phyloP scores from a whole-genome alignment of 1,140 invertebrate genomes.

The Lepidurus arcticus region DNA sequence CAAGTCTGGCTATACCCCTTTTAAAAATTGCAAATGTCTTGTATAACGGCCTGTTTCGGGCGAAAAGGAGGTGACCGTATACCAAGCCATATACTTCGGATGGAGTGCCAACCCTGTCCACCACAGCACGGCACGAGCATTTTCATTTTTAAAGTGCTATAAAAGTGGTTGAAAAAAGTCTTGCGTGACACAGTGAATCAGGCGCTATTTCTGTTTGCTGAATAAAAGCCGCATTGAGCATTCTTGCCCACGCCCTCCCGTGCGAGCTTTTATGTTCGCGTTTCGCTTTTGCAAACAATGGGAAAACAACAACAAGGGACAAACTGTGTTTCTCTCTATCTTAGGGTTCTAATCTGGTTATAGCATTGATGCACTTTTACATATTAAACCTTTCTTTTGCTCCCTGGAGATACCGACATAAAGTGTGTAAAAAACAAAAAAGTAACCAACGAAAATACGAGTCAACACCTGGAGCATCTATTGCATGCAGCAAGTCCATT shows the following conservation, averaged over 20 bases:
- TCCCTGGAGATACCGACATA: too few species aligned
- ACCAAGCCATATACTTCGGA: not conserved
- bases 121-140: not conserved
- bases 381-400: too few species aligned
- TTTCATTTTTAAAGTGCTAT: not conserved
- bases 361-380: too few species aligned
- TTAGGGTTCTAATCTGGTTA: too few species aligned
- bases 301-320: too few species aligned
- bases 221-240: not conserved
- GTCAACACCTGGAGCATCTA: not conserved
- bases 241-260: not conserved
- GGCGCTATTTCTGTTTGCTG: not conserved
- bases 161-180: not conserved
- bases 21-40: too few species aligned
- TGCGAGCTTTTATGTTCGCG: not conserved
- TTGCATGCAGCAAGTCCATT: not conserved
- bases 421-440: too few species aligned
- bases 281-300: not conserved
- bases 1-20: too few species aligned
- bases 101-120: not conserved
- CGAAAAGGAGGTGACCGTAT: too few species aligned
- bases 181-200: slow-evolving; percentile 9
- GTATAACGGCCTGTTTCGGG: too few species aligned
- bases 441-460: too few species aligned
- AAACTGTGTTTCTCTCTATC: too few species aligned